Evolutionary conservation across 2,113 vertebrate genomes (phyloP).

Genomic region (Gallinago undulata): DNA sequence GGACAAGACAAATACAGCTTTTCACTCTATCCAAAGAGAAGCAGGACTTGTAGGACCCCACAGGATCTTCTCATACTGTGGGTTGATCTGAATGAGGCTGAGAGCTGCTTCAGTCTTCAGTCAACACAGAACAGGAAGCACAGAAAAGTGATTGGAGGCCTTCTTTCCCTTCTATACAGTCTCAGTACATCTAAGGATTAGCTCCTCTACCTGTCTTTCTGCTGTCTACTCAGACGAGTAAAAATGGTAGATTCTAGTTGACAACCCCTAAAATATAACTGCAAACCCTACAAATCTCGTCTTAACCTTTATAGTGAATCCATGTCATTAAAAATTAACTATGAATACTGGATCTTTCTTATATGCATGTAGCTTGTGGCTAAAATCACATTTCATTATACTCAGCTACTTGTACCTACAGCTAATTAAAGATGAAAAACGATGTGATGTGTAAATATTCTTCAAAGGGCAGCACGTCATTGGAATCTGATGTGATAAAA

Average conservation of each 20-base stretch:
- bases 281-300: neutral
- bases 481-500: neutral
- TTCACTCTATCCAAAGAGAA: neutral
- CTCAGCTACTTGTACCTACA: neutral
- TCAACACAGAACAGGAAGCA: neutral
- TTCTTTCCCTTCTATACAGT: neutral
- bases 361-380: neutral
- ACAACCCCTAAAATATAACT: neutral
- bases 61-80: neutral
- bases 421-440: conserved; percentile 48
- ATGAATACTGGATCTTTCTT: neutral
- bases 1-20: neutral
- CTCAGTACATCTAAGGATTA: neutral
- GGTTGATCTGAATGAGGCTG: neutral
- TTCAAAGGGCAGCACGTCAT: conserved; percentile 34
- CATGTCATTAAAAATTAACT: conserved; percentile 25
- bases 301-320: conserved; percentile 9
- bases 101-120: neutral
- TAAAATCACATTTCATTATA: neutral
- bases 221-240: neutral
- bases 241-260: neutral
- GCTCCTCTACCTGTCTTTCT: neutral
- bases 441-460: conserved; percentile 24
- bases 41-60: neutral
- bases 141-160: neutral